Evolutionary conservation across 1,140 invertebrate species (phyloP).

Genomic region (Bacillus rossius): DNA sequence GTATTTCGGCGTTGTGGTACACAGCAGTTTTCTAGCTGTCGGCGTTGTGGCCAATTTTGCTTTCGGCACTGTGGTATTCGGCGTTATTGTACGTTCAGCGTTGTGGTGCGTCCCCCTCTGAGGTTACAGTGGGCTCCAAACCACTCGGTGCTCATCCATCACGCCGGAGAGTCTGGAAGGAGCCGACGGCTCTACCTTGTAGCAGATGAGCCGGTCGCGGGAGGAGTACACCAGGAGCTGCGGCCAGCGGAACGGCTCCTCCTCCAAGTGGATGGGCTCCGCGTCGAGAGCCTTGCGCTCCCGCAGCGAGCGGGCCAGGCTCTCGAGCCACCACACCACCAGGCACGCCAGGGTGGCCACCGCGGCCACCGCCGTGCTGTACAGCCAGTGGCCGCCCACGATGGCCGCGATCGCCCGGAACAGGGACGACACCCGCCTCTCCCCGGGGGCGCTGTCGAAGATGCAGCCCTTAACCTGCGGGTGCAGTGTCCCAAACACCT

Average conservation of each 20-base stretch:
- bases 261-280: conserved; percentile 37
- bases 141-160: too few relatives aligned
- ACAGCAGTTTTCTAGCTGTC: too few relatives aligned
- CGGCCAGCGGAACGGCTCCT: conserved; percentile 50
- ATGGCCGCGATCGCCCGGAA: conserved; percentile 55
- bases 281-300: conserved; percentile 28
- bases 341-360: conserved; percentile 51
- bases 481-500: too few relatives aligned
- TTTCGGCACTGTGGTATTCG: too few relatives aligned
- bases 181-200: conserved; percentile 37
- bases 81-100: too few relatives aligned
- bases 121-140: too few relatives aligned
- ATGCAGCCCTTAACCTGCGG: conserved; percentile 62
- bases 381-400: conserved; percentile 47
- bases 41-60: too few relatives aligned
- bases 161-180: neutral
- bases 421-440: conserved; percentile 49
- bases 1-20: too few relatives aligned
- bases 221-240: conserved; percentile 72
- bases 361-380: conserved; percentile 48
- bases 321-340: conserved; percentile 55
- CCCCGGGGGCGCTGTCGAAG: conserved; percentile 68
- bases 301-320: conserved; percentile 33
- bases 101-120: too few relatives aligned
- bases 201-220: conserved; percentile 55